These are phyloP conservation scores for Furcula furcula DNA, from an alignment of 2,888 invertebrate genomes.

Conservation along the genomic window DNA sequence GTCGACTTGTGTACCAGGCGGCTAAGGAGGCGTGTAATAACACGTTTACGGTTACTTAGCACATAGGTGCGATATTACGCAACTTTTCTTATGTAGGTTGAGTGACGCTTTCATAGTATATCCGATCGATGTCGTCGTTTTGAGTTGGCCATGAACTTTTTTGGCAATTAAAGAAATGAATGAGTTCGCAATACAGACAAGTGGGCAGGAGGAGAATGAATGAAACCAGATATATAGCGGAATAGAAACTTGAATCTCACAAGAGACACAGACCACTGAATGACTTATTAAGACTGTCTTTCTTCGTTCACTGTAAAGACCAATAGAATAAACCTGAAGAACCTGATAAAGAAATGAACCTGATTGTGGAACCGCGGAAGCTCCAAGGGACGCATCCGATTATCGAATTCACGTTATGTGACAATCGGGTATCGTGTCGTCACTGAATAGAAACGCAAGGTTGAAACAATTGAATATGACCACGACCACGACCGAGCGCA, in stretches of 20 bases:
- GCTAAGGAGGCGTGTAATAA: slow-evolving; percentile 35
- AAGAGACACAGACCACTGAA: too few species aligned
- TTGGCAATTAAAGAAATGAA: too few species aligned
- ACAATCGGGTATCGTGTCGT: slow-evolving; percentile 37
- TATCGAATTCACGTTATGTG: slow-evolving; percentile 24
- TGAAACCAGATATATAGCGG: too few species aligned
- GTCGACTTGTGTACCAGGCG: slow-evolving; percentile 31
- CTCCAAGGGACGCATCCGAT: slow-evolving; percentile 18
- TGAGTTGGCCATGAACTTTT: too few species aligned
- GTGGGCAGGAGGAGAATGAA: too few species aligned
- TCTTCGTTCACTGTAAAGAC: too few species aligned
- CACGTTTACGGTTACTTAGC: slow-evolving; percentile 52
- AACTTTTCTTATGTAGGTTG: slow-evolving; percentile 47
- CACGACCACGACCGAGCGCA: slow-evolving; percentile 41
- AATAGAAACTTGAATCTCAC: too few species aligned
- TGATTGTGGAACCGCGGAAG: slow-evolving; percentile 1
- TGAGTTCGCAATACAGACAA: too few species aligned
- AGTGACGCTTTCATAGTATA: slow-evolving; percentile 33
- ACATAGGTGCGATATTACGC: slow-evolving; percentile 66
- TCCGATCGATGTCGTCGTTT: slow-evolving; percentile 26
- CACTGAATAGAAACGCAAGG: slow-evolving; percentile 66
- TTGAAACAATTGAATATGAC: slow-evolving; percentile 60
- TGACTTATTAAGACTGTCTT: too few species aligned
- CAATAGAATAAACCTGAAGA: too few species aligned
- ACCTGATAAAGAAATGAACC: too few species aligned